Evolutionary conservation across 2,888 invertebrate species (phyloP).

Genomic region (Plagiodera versicolora): DNA sequence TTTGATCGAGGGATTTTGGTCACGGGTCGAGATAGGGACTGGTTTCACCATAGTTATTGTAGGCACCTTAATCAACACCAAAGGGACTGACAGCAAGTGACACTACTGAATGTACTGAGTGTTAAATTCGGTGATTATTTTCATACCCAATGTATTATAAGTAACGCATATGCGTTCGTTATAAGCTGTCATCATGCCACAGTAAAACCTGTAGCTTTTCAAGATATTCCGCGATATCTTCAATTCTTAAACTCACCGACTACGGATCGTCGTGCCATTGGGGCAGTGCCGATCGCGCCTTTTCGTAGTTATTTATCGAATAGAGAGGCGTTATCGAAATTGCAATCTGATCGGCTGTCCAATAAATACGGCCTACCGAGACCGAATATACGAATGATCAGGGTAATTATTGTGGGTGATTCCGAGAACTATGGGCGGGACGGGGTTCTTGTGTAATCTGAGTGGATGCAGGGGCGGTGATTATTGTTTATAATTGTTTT

Average conservation of each 20-base stretch:
- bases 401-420: slow-evolving; percentile 18
- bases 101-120: no score
- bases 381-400: slow-evolving; percentile 16
- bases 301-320: slow-evolving; percentile 6
- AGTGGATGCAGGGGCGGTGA: neutral
- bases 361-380: slow-evolving; percentile 24
- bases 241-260: slow-evolving; percentile 7
- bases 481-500: neutral
- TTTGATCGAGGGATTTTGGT: no score
- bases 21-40: no score
- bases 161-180: neutral
- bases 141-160: neutral
- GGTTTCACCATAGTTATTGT: no score
- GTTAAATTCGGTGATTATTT: no score
- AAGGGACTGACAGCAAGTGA: no score
- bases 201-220: slow-evolving; percentile 3
- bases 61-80: no score
- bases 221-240: slow-evolving; percentile 10
- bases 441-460: neutral
- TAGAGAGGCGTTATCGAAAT: slow-evolving; percentile 7
- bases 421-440: slow-evolving; percentile 19
- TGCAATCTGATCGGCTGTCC: slow-evolving; percentile 22
- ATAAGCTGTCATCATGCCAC: neutral
- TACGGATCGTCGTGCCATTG: slow-evolving; percentile 5
- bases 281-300: slow-evolving; percentile 7